Base-by-base conservation (phyloP, 2,888 invertebrate genomes). In the Tortrix viridana region DNA sequence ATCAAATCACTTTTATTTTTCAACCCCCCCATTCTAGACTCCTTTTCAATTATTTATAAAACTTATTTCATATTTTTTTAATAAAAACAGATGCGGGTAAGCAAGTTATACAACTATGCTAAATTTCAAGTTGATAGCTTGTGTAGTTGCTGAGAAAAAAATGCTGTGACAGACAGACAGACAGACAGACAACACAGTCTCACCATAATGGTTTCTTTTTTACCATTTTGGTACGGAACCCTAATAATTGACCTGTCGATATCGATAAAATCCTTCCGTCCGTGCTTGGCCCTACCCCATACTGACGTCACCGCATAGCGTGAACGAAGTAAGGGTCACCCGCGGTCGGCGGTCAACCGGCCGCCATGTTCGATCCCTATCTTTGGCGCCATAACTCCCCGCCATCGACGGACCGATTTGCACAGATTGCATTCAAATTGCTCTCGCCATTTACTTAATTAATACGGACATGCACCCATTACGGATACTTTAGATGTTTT, bases 361-460 rank as follows among this genome's bases (percentile, higher is more conserved):
- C 72, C 78, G 81, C 82, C 82, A 80, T 81, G 81, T 80, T 81
- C 84, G 88, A 88, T 88, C 71, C 67, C 75, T 86, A 89, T 88
- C 88, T 82, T 80, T 84, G 85, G 88, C 88, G 89, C 88, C 89
- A 85, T 81, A 81, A 77, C 77, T 79, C 75, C 75, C 75, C 74
- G 77, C 77, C 79, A 74, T 76, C 52, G 63, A 58, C 58, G 57
- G 70, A 71, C 74, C 75, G 79, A 84, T 82, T 86, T 82, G 79
- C 80, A 80, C 79, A 76, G 80, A 83, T 81, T 84, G 84, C 81
- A 82, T 80, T 83, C 72, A 77, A 82, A 85, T 82, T 78, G 79
- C 76, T 77, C 73, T 76, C 65, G 74, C 74, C 74, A 80, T 83
- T 84, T 80, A 75, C 75, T 80, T 84, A 86, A 86, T 86, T 83